Evolutionary conservation across 1,140 invertebrate genomes (phyloP).

Genomic region (Chymomyza costata): DNA sequence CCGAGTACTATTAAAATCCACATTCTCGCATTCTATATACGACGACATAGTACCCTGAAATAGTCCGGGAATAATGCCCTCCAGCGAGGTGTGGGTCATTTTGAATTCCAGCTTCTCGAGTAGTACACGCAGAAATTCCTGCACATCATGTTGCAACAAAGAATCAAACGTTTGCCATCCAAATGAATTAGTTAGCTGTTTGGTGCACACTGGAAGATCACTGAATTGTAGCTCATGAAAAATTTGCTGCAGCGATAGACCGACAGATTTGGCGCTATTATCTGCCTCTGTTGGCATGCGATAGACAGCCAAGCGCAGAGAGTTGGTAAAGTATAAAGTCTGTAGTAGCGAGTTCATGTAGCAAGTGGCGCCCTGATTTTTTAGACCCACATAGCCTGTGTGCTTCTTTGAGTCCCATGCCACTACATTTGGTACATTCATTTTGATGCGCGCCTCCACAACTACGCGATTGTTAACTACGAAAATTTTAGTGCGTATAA

Average conservation of each 20-base stretch:
- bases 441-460: constrained; percentile 93
- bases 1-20: constrained; percentile 94
- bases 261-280: constrained; percentile 93
- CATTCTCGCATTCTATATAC: constrained; percentile 98
- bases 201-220: constrained; percentile 98
- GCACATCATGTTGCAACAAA: constrained; percentile 99
- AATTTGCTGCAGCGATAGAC: constrained; percentile 93
- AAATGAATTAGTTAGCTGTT: constrained; percentile 98
- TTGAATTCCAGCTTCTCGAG: constrained; percentile 98
- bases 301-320: constrained; percentile 92
- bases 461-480: constrained; percentile 95
- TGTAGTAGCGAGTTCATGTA: constrained; percentile 99
- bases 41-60: constrained; percentile 99
- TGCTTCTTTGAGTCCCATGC: constrained; percentile 99
- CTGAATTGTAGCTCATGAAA: constrained; percentile 98
- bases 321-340: constrained; percentile 98
- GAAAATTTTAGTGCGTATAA: too few relatives aligned
- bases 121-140: constrained; percentile 89
- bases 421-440: constrained; percentile 97
- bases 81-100: constrained; percentile 96
- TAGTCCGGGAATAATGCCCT: constrained; percentile 95
- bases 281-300: constrained; percentile 99
- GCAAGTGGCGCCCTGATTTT: constrained; percentile 99
- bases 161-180: constrained; percentile 99
- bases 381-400: constrained; percentile 96